Conservation (phyloP, 2,113 vertebrate species). For the Notechis scutatus region DNA sequence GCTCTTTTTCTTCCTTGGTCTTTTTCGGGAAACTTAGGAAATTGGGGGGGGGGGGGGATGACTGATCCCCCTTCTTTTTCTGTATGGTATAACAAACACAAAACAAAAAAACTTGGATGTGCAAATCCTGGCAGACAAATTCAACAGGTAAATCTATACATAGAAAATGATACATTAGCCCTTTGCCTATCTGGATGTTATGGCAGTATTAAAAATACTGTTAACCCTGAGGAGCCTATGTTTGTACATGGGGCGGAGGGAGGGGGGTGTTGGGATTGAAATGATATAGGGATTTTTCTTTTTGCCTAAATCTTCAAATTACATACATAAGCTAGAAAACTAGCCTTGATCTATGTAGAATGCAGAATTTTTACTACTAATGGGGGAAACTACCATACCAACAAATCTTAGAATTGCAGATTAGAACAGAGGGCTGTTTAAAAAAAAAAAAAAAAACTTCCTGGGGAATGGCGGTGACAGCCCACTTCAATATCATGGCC, state of each 20-base stretch:
- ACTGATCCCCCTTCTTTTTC: background rate
- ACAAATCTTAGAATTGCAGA: no score
- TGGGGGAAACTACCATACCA: no score
- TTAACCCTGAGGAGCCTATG: background rate
- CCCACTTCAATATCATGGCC: background rate
- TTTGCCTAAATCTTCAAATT: background rate
- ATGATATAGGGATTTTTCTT: background rate
- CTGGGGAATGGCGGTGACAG: background rate
- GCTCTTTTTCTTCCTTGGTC: no score
- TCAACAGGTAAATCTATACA: background rate
- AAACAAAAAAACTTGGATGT: background rate
- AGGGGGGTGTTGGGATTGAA: background rate
- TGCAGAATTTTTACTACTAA: no score
- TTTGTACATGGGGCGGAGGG: background rate
- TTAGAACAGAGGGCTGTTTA: no score
- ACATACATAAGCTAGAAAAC: background rate
- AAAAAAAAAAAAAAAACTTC: no score
- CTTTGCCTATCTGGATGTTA: background rate
- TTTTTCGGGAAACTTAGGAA: background rate
- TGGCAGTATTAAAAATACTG: background rate
- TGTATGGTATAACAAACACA: no score
- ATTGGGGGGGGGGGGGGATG: no score
- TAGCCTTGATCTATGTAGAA: background rate
- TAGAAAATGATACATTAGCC: background rate
- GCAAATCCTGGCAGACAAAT: background rate